Conservation (phyloP, 2,113 vertebrate species). For the Scalopus aquaticus region DNA sequence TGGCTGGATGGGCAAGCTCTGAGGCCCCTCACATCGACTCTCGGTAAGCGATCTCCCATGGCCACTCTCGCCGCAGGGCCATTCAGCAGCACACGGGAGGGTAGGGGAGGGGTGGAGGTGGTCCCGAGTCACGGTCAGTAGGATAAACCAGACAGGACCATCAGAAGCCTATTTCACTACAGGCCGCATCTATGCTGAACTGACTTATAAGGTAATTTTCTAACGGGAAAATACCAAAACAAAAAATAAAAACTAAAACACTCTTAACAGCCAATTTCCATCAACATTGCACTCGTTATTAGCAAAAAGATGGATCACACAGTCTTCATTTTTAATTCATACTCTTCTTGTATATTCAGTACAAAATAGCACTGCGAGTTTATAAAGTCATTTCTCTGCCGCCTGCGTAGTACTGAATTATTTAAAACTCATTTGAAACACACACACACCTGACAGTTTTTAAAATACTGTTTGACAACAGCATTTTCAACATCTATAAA, state of each 20-base stretch:
- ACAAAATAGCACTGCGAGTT: slow-evolving; percentile 48
- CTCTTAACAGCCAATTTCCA: slow-evolving; percentile 13
- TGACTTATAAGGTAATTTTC: background rate
- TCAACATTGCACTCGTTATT: background rate
- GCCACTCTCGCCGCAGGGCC: background rate
- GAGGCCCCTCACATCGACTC: background rate
- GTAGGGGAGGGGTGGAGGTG: background rate
- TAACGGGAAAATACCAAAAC: background rate
- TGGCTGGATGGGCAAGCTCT: background rate
- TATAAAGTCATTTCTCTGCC: slow-evolving; percentile 60
- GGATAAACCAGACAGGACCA: background rate
- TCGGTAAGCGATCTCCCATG: rapidly evolving
- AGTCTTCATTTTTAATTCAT: slow-evolving; percentile 67
- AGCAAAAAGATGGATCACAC: slow-evolving; percentile 15
- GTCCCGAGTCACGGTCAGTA: rapidly evolving
- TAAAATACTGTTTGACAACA: slow-evolving; percentile 75
- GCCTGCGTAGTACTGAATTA: slow-evolving; percentile 67
- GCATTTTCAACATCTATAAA: slow-evolving; percentile 75
- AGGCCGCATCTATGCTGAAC: background rate
- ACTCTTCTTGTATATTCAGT: slow-evolving; percentile 38
- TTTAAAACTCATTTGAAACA: slow-evolving; percentile 75
- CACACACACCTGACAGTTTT: slow-evolving; percentile 71
- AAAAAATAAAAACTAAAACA: background rate
- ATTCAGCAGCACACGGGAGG: background rate
- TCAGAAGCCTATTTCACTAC: background rate